A percentile compares a stretch with the other conserved stretches of the same genome.
Evolutionary conservation across 2,113 vertebrate species (phyloP).

Genomic region (Amblyopsis rosae): DNA sequence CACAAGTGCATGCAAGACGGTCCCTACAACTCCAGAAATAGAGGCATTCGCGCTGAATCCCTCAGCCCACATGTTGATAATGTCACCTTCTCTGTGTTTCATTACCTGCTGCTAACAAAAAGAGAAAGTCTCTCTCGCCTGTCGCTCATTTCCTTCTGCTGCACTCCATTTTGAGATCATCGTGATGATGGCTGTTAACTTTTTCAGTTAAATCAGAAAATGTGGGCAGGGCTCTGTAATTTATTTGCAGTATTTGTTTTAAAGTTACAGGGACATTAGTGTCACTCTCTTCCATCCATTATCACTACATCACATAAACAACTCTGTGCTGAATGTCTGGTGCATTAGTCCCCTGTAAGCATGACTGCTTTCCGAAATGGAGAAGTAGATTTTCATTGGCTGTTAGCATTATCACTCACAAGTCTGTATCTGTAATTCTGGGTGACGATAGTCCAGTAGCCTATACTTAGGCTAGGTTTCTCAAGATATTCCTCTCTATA

Average conservation of each 20-base stretch:
- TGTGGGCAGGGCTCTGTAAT: constrained; percentile 40
- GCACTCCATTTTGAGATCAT: constrained; percentile 58
- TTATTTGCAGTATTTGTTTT: constrained; percentile 13
- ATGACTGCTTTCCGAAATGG: no score
- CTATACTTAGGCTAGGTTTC: no score
- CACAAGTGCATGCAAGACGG: constrained; percentile 38
- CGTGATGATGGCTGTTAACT: constrained; percentile 52
- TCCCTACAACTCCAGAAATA: constrained; percentile 71
- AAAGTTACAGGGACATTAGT: no score
- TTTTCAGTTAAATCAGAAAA: constrained; percentile 50
- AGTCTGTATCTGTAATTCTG: no score
- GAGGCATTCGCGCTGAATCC: constrained; percentile 62
- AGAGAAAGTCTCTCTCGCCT: constrained; percentile 29
- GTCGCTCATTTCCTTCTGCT: neutral
- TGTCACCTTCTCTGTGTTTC: constrained; percentile 74
- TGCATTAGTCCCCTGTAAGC: no score
- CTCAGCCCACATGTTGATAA: constrained; percentile 71
- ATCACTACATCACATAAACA: no score
- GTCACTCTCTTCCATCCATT: no score
- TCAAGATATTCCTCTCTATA: no score
- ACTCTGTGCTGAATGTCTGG: no score
- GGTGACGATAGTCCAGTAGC: no score
- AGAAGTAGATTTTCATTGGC: no score
- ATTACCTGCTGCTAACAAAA: constrained; percentile 70
- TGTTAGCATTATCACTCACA: no score